Evolutionary conservation across 1,140 invertebrate genomes (phyloP), one percentile per base, ranked within the genome.

Genomic region (Diabrotica undecimpunctata): DNA sequence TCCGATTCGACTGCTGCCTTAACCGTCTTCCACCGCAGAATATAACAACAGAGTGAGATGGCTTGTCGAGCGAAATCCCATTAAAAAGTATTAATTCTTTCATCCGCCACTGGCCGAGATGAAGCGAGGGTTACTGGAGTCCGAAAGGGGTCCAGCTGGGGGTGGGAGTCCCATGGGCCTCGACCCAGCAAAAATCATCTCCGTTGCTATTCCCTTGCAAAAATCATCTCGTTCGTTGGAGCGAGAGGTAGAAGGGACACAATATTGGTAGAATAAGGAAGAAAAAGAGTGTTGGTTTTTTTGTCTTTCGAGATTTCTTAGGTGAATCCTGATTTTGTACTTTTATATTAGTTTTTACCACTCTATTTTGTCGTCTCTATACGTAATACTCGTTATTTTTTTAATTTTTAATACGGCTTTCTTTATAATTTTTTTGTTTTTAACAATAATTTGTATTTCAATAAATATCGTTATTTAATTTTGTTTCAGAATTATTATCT

Each of bases 181-280:
- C 57, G 74, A 77, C 72, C 76, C 75, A 70, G 71, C 73, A 76
- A 78, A 77, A 78, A 78, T 77, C 75, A 76, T 77, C 75, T 75
- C 70, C 73, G 70, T 71, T 64, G 72, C 70, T 64, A 71, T 71
- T 73, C 64, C 67, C 58, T 55, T 61, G 71, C 64, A 68, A 70
- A 73, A 74, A 74, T 74, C 73, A 75, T 73, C 69, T 70, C 68
- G 56, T 64, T 59, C 68, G 62, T 50, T 10, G 53, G 50, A 61
- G 57, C 37, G 65, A 51, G 54, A 53, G 25, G 25, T 52, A n/a
- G 38, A 60, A 36, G 37, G 37, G 62, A 39, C 41, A 25, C 25
- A 25, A 54, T 52, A 57, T 39, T 38, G 57, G 65, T 66, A 7
- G 57, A 54, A 68, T 46, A 55, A 46, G 41, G 58, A 51, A 46